Evolutionary conservation across 2,888 invertebrate species (phyloP), one percentile per base, ranked within the genome.

Genomic region (Coelinius sp.): DNA sequence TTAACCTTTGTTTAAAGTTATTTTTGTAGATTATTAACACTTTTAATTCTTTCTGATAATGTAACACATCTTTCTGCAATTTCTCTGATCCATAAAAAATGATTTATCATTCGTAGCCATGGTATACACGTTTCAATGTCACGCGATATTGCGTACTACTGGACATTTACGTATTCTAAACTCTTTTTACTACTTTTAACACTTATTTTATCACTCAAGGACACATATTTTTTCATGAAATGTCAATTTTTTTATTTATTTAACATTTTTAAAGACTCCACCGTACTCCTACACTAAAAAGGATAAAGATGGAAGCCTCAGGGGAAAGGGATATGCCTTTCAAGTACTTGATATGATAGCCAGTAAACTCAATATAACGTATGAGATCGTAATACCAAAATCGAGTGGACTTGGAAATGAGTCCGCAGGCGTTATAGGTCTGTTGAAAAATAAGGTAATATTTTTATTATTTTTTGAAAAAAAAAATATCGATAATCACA

Each of bases 261-360:
- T 17, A 4, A n/a, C 3, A 10, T n/a, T 31, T n/a, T 35, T 68
- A 24, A 52, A 86, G 87, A 84, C 86, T 68, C 83, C 81, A 78
- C 89, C 89, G 0, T 83, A 86, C 71, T 88, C 88, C 22, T 31
- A 83, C 82, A 67, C 77, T 82, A 4, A 75, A 71, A 14, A 53
- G 73, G n/a, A n/a, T n/a, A 83, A 83, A 10, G 91, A 93, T 85
- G 92, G 91, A 0, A 91, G 89, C 0, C 77, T 90, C 4, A 78
- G 89, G 0, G 95, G 94, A 0, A 84, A 80, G 1, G 96, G 96
- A 0, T 92, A 94, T 5, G 93, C 95, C 0, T 95, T 95, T 82
- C 89, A 91, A 66, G 86, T 96, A 66, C 86, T 96, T 8, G 88
- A 93, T 25, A 91, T 95, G 59, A 88, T 96, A 2, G 90, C 91